Conservation (phyloP, 92 coral and sea anemone species). For the Epizoanthus scotinus region DNA sequence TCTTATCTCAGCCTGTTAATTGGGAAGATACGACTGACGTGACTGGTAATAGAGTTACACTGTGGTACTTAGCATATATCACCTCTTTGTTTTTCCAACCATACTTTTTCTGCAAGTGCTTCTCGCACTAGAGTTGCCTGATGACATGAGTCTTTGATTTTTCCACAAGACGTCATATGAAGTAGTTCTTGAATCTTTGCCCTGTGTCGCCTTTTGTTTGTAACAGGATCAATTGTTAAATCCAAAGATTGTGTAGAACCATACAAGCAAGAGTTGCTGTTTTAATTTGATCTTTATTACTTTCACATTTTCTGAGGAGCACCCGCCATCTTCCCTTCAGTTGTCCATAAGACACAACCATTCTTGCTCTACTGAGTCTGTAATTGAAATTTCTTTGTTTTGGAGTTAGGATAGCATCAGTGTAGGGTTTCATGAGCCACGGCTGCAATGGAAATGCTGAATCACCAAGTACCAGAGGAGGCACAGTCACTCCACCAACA, state of each 20-base stretch:
- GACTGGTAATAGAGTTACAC: no score
- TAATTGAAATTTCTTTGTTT: constrained; percentile 48
- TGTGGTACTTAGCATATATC: neutral
- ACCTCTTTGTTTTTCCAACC: constrained; percentile 44
- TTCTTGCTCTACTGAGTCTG: constrained; percentile 56
- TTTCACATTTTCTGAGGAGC: constrained; percentile 54
- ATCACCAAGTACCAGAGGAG: constrained; percentile 46
- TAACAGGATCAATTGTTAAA: constrained; percentile 46
- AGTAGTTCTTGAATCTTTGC: constrained; percentile 44
- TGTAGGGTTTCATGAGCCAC: constrained; percentile 48
- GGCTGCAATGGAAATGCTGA: constrained; percentile 53
- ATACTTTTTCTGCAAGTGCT: constrained; percentile 54
- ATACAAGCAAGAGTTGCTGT: constrained; percentile 54
- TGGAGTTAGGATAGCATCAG: constrained; percentile 44
- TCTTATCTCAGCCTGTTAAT: no score
- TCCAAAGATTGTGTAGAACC: constrained; percentile 59
- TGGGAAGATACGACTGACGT: no score
- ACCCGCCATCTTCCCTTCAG: constrained; percentile 66
- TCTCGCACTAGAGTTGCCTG: constrained; percentile 48
- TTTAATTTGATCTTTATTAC: constrained; percentile 46
- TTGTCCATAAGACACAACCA: constrained; percentile 49
- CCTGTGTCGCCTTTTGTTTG: constrained; percentile 52
- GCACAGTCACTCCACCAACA: constrained; percentile 46
- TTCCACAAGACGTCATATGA: constrained; percentile 49
- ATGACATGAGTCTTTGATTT: constrained; percentile 46